phyloP scores from a whole-genome alignment of 2,797 vertebrate species.

The Poeciliopsis turneri region DNA sequence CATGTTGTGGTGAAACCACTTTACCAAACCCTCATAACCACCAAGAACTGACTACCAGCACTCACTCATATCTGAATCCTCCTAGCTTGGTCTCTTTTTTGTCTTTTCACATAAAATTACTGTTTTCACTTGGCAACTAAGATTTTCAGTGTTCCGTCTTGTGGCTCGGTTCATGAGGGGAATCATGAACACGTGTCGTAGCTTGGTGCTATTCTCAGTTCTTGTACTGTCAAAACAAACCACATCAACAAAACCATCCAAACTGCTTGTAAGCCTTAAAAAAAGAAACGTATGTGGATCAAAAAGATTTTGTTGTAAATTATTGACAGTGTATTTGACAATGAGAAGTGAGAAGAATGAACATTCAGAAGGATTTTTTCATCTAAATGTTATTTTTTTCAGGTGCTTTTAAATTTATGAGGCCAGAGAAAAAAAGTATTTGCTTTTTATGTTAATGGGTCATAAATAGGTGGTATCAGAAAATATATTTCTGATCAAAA shows the following conservation, averaged over 20 bases:
- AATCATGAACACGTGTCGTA: not conserved
- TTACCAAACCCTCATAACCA: slow-evolving; percentile 90
- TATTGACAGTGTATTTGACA: slow-evolving; percentile 4
- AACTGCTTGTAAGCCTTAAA: not conserved
- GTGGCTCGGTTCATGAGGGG: not conserved
- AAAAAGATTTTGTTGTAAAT: not conserved
- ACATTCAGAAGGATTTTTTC: slow-evolving; percentile 5
- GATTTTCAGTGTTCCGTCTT: not conserved
- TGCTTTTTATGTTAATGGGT: not conserved
- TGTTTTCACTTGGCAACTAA: slow-evolving; percentile 24
- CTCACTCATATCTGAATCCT: slow-evolving; percentile 39
- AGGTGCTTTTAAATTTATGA: slow-evolving; percentile 51
- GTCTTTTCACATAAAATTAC: not conserved
- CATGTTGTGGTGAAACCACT: slow-evolving; percentile 93
- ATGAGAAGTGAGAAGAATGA: slow-evolving; percentile 4
- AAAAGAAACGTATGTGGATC: not conserved
- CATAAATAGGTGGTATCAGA: not conserved
- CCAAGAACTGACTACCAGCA: slow-evolving; percentile 81
- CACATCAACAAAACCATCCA: not conserved
- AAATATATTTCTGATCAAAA: not conserved
- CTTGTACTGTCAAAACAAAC: not conserved
- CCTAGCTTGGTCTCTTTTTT: slow-evolving; percentile 6
- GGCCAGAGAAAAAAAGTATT: not conserved
- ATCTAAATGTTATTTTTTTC: slow-evolving; percentile 1
- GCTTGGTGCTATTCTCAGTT: slow-evolving; percentile 5